Percentiles rank a stretch among this genome's conserved stretches.
These are phyloP conservation scores for Sebastes iracundus DNA, from an alignment of 2,797 vertebrate genomes.

Conservation along the genomic window DNA sequence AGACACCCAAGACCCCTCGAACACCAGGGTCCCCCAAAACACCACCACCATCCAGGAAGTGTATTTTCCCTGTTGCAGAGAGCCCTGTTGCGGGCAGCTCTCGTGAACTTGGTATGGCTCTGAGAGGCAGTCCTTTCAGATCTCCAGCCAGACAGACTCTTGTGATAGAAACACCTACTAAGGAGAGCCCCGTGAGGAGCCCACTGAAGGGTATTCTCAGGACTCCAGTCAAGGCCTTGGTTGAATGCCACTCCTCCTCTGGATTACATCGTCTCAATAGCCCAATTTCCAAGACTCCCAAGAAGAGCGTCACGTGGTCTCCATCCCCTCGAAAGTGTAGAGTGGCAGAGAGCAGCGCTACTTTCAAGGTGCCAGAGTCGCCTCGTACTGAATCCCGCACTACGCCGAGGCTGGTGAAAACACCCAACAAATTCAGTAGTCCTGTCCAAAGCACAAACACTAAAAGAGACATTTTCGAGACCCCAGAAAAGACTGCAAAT, in stretches of 20 bases:
- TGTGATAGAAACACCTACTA: slow-evolving; percentile 55
- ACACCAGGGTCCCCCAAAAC: slow-evolving; percentile 51
- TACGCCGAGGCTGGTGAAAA: slow-evolving; percentile 61
- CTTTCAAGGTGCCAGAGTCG: slow-evolving; percentile 77
- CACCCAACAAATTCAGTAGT: slow-evolving; percentile 48
- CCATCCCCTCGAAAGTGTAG: slow-evolving; percentile 71
- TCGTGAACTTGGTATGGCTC: slow-evolving; percentile 26
- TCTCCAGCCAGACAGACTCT: slow-evolving; percentile 60
- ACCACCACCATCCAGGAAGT: slow-evolving; percentile 27
- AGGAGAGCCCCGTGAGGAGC: slow-evolving; percentile 59
- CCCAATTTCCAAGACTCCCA: slow-evolving; percentile 66
- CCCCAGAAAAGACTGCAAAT: slow-evolving; percentile 64
- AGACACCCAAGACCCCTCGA: slow-evolving; percentile 39
- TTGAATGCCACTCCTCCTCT: slow-evolving; percentile 21
- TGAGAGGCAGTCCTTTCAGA: slow-evolving; percentile 72
- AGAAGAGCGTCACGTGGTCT: slow-evolving; percentile 81
- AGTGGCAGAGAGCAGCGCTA: background rate
- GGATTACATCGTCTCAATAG: slow-evolving; percentile 45
- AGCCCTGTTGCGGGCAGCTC: slow-evolving; percentile 50
- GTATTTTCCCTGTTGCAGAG: slow-evolving; percentile 28
- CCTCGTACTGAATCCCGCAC: slow-evolving; percentile 39
- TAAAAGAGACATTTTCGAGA: slow-evolving; percentile 64
- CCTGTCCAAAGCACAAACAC: slow-evolving; percentile 42
- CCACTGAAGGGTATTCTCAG: slow-evolving; percentile 80
- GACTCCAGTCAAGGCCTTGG: slow-evolving; percentile 71